Evolutionary conservation across 2,113 vertebrate species (phyloP), one percentile per base, ranked within the genome.

Genomic region (Opisthocomus hoazin): DNA sequence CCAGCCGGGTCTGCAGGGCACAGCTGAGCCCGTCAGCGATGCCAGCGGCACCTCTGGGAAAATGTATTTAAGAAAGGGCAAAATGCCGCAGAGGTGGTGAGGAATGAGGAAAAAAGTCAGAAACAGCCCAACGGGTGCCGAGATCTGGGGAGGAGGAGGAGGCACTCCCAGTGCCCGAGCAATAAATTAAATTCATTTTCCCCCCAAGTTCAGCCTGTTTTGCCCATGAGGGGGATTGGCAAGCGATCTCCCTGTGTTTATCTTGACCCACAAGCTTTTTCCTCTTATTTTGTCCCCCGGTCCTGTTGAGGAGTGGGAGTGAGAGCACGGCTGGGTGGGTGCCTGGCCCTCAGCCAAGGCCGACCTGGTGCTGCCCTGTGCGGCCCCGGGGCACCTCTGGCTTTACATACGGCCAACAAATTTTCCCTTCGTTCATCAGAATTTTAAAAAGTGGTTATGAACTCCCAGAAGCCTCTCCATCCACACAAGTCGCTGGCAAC

Each of bases 101-200:
- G 66, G 36, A 15, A 1, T 10, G 57, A 65, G 58, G 45, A 7
- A 58, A 65, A 58, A 0, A 1, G 10, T 46, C 51, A 64, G 63
- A 8, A 14, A 73, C 16, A 56, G 45, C 11, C 68, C 26, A 4
- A 43, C 0, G 2, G 30, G 37, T 32, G 32, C 58, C 57, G 57
- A 5, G 60, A 22, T 9, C 41, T 15, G 46, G 36, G 11, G 13
- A 81, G 10, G 10, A 68, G 23, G 34, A 15, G 15, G 37, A 34
- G 11, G 24, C 0, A 0, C n/a, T 61, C 27, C 12, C 2, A 2
- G 26, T 27, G 21, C 27, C n/a, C 0, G 0, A 66, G 83, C 32
- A 83, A 27, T 43, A 41, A 24, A 39, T 23, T 12, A n/a, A 34
- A 46, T 41, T 10, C 9, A 51, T 83, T 58, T 65, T 88, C 24